Evolutionary conservation across 2,113 vertebrate genomes (phyloP).

Genomic region (Gymnarchus niloticus): DNA sequence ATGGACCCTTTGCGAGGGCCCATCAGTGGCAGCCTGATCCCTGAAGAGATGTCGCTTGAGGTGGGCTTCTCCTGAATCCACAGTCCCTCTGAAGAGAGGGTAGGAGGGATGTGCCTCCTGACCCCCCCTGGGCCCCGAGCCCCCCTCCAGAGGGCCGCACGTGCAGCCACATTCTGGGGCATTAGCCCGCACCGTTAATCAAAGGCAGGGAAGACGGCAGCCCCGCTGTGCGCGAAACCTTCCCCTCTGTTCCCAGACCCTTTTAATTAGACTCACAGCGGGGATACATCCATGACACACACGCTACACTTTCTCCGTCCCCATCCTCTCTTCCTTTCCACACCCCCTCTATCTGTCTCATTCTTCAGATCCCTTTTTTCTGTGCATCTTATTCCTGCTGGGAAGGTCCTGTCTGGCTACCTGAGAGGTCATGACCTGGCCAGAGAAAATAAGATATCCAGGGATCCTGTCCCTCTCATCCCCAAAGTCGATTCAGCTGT

Average conservation of each 20-base stretch:
- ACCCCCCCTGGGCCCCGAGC: not conserved
- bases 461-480: constrained; percentile 23
- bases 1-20: not conserved
- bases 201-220: constrained; percentile 63
- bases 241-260: constrained; percentile 68
- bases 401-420: not conserved
- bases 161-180: constrained; percentile 45
- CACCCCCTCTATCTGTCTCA: constrained; percentile 43
- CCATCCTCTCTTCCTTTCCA: constrained; percentile 27
- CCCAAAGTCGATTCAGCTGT: constrained; percentile 25
- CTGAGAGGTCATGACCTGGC: constrained; percentile 31
- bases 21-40: constrained; percentile 11
- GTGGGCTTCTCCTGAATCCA: constrained; percentile 4
- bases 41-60: constrained; percentile 35
- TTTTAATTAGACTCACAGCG: constrained; percentile 88
- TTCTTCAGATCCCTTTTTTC: not conserved
- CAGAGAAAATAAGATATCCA: constrained; percentile 35
- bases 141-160: constrained; percentile 40
- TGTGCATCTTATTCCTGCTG: constrained; percentile 6
- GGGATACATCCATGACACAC: constrained; percentile 51
- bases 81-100: not conserved
- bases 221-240: constrained; percentile 63
- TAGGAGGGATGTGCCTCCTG: not conserved
- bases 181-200: constrained; percentile 69
- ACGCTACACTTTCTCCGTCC: constrained; percentile 6